Base-by-base conservation (phyloP, 2,888 invertebrate species). In the Nomada ruficornis region DNA sequence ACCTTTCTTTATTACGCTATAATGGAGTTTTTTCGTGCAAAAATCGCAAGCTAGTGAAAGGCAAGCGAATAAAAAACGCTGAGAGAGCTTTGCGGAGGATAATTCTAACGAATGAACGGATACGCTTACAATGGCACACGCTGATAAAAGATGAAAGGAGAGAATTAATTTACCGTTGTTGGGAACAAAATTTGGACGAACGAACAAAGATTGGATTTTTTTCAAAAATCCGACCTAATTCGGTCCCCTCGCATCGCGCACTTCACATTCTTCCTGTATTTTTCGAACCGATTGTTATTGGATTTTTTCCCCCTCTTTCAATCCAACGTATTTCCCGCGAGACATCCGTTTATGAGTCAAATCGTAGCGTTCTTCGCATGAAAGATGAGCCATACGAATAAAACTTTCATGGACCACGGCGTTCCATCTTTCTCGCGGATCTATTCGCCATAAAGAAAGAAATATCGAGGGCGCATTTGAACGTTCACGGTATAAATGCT, bases 1-100 rank as follows among this genome's bases (percentile, higher is more conserved):
- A 84, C 86, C 86, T 88, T 91, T 90, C 86, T 88, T 91, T 90
- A 90, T 91, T 91, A 91, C 87, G 85, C 76, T 81, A 83, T 90
- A 90, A 90, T 90, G 89, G 90, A 91, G 86, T 90, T 86, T 86
- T 36, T 73, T 82, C 88, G 85, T 73, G 86, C 86, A 88, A 89
- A 90, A 89, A 90, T 91, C 89, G 84, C 85, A 82, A 80, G 60
- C 76, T 80, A 77, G 82, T 87, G 88, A 88, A 89, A 89, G 89
- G 86, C 81, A 82, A 68, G n/a, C 60, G 54, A 15, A 2, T 29
- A 44, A 18, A 65, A 47, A 29, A 52, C 18, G 52, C 18, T 29
- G 52, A 7, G 47, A 29, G 15, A 11, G 50, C 23, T 18, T 29
- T 2, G 64, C 18, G 23, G 3, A 3, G 47, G 11, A 47, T 47